These are phyloP conservation scores for Phycodurus eques DNA, from an alignment of 2,113 vertebrate species.

Conservation along the genomic window DNA sequence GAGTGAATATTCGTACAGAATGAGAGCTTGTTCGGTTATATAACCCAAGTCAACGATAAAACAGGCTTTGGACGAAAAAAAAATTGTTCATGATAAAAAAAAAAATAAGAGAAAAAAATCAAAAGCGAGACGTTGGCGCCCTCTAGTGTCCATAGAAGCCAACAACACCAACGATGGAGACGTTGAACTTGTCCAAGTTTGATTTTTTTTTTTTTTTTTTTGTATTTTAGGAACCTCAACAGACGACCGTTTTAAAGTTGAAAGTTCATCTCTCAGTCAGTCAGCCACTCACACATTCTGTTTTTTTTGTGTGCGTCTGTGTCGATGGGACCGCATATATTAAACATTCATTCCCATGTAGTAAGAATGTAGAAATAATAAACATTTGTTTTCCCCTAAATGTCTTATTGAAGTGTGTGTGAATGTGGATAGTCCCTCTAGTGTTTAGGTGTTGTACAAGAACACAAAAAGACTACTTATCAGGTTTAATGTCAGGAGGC, in stretches of 20 bases:
- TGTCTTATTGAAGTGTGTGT: not conserved
- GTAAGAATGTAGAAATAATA: too few species aligned
- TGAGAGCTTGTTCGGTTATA: not conserved
- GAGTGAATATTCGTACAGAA: not conserved
- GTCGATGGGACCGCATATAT: too few species aligned
- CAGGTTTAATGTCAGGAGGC: conserved; percentile 9
- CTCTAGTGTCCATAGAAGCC: conserved; percentile 16
- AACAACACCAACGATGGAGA: not conserved
- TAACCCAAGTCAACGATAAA: not conserved
- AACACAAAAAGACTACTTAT: not conserved
- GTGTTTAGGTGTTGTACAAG: not conserved
- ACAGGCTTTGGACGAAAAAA: not conserved
- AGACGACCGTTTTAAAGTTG: too few species aligned
- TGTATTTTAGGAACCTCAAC: not conserved
- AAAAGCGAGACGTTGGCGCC: not conserved
- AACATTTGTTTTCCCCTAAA: too few species aligned
- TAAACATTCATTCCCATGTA: too few species aligned
- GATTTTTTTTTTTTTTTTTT: not conserved
- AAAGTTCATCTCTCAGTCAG: not conserved
- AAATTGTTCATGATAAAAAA: not conserved
- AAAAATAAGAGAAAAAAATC: too few species aligned
- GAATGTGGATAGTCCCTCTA: not conserved
- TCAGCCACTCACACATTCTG: conserved; percentile 5
- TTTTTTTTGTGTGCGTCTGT: too few species aligned
- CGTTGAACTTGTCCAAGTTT: not conserved